These are phyloP conservation scores for Threskiornis aethiopicus DNA, from an alignment of 2,797 vertebrate species.

Conservation along the genomic window DNA sequence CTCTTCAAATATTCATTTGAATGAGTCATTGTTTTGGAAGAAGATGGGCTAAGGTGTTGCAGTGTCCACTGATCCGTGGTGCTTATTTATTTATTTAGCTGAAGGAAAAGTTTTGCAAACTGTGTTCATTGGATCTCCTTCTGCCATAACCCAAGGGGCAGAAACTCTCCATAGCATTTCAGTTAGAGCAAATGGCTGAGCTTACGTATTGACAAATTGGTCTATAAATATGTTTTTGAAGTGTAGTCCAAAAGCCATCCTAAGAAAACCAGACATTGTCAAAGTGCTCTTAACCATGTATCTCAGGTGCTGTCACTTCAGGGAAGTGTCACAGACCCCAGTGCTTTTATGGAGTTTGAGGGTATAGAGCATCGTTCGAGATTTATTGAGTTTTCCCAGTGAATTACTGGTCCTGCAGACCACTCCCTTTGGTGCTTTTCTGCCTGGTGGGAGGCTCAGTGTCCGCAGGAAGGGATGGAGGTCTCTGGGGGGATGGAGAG, in stretches of 20 bases:
- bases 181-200: background rate
- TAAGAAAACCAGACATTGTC: rapidly evolving
- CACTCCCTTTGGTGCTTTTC: background rate
- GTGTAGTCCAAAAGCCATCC: background rate
- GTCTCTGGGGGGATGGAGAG: background rate
- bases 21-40: background rate
- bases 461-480: background rate
- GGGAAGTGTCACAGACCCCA: background rate
- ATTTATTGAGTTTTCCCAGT: background rate
- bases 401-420: background rate
- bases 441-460: background rate
- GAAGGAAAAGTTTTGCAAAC: background rate
- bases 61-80: background rate
- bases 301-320: background rate
- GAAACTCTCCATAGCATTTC: background rate
- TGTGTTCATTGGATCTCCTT: no score
- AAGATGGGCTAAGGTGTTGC: background rate
- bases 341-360: no score
- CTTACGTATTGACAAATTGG: no score
- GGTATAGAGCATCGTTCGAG: rapidly evolving
- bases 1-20: background rate
- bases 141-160: background rate
- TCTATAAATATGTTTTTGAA: background rate
- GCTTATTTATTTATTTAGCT: background rate
- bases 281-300: rapidly evolving